Evolutionary conservation across 2,888 invertebrate species (phyloP), one percentile per base, ranked within the genome.

Genomic region (Monochamus alternatus): DNA sequence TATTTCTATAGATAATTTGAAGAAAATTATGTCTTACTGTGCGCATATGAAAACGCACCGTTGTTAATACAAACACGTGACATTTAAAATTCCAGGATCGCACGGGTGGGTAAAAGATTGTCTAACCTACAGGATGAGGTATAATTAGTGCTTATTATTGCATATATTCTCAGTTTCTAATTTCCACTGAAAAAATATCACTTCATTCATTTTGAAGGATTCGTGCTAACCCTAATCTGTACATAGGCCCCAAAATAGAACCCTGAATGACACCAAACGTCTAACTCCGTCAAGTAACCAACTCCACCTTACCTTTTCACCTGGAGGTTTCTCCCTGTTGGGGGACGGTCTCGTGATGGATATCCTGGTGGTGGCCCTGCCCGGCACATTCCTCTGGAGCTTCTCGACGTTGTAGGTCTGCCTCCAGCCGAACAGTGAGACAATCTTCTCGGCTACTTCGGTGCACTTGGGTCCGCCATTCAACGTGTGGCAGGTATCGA

Each of bases 401-500:
- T 94, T 94, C 86, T 95, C 94, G 80, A 95, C 95, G 78, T 94
- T 94, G 86, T 95, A 95, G 8, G 94, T 95, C 87, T 95, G 95
- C 81, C 95, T 90, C 95, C 95, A 95, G 73, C 94, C 94, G 86
- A 95, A 95, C 79, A 95, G 90, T 79, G 94, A 92, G 83, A 93
- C 94, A 80, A 95, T 87, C 89, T 95, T 95, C 86, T 94, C 94
- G 7, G 95, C 94, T 84, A 95, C 92, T 85, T 94, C 94, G 84
- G 93, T 93, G 88, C 95, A 95, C 81, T 93, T 92, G 77, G 93
- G 93, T 66, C 78, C 78, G 51, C 81, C 83, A 74, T 80, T 84
- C 75, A 85, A 81, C 8, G 85, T 85, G 76, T 86, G 87, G 80
- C 86, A 86, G 76, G 83, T 86, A 78, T 86, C 86, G 84, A 87